Evolutionary conservation across 2,888 invertebrate species (phyloP), one percentile per base, ranked within the genome.

Genomic region (Macrosoma leucophasiata): DNA sequence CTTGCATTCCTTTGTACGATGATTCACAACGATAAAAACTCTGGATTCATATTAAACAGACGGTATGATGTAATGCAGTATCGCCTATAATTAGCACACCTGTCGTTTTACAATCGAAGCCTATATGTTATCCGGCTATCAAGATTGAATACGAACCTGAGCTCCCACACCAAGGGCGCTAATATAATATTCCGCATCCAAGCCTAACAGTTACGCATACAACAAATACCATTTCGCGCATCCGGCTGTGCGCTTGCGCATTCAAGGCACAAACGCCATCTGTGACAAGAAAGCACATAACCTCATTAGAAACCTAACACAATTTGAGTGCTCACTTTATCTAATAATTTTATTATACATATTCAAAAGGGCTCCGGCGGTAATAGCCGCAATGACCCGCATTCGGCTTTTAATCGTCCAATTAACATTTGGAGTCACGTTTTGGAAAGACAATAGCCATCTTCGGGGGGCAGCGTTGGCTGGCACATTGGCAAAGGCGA

Each of bases 261-360:
- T 79, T 77, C 79, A 71, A 58, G 58, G 40, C 72, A 57, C 72
- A 66, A 59, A 52, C 67, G 64, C 68, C 68, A 70, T 66, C 75
- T 84, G 82, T 82, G 84, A 82, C 82, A 79, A 76, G 84, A 79
- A 81, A 82, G 82, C 82, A 68, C 81, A 84, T 81, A 81, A 79
- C 82, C 84, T 78, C 75, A 84, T 84, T 82, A 82, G 76, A 79
- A 77, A 77, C 73, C 78, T 72, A 70, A 72, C 76, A 73, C 81
- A 82, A 78, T 79, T 78, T 77, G 63, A 61, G 46, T 48, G 58
- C 61, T 56, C 67, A 63, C 61, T 69, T 68, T 69, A 77, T 77
- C 77, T 77, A 82, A 81, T 84, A 84, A 82, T 82, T 71, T 81
- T 81, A 77, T 67, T 82, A 79, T 82, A 84, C 81, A 82, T 82